These are phyloP conservation scores for Passer montanus DNA, from an alignment of 2,113 vertebrate genomes.

Conservation along the genomic window DNA sequence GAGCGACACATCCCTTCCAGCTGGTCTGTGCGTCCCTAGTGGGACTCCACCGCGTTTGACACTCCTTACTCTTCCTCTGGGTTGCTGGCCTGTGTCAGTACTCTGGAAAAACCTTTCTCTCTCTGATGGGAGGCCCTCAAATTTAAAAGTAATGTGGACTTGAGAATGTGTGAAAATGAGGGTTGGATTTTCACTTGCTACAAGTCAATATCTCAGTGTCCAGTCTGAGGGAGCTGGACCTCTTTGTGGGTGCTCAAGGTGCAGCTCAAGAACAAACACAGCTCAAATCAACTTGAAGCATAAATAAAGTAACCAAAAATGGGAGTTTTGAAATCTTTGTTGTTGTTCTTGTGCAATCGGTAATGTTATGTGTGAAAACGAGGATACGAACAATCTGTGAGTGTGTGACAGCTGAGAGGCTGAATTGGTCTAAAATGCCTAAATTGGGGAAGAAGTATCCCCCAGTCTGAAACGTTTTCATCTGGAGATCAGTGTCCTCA, in stretches of 20 bases:
- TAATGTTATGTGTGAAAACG: neutral
- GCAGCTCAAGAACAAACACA: neutral
- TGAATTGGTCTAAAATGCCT: neutral
- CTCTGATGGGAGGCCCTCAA: neutral
- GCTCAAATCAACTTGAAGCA: neutral
- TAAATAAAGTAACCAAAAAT: neutral
- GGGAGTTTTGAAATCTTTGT: neutral
- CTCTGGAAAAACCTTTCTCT: neutral
- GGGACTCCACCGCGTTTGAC: neutral
- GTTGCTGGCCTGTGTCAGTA: neutral
- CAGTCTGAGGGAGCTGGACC: neutral
- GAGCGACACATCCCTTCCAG: fast-evolving
- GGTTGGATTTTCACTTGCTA: neutral
- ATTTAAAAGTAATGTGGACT: neutral
- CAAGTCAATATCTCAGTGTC: neutral
- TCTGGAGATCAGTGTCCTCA: neutral
- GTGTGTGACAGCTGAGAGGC: neutral
- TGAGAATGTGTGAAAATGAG: neutral
- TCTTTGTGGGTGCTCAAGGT: neutral
- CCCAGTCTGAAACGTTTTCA: fast-evolving
- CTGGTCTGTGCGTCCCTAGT: fast-evolving
- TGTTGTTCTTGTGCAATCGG: fast-evolving
- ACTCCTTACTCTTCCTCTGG: neutral
- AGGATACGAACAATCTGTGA: fast-evolving
- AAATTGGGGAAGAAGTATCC: neutral